phyloP scores from a whole-genome alignment of 2,888 invertebrate genomes.

The Sphaerophoria rueppellii region DNA sequence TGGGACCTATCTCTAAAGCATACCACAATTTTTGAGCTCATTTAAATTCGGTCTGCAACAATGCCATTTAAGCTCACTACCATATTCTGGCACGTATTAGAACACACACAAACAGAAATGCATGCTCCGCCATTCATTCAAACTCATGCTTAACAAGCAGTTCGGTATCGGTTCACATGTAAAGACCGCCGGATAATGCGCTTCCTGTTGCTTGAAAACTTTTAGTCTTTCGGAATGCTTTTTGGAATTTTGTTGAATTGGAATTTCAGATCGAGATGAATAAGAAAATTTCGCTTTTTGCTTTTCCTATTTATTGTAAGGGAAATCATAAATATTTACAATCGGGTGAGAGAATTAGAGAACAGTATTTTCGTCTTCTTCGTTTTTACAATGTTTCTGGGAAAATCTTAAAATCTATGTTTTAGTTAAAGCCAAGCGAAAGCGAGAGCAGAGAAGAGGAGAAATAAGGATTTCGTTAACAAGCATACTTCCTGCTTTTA shows the following conservation, averaged over 20 bases:
- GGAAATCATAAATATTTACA: neutral
- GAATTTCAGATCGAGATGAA: neutral
- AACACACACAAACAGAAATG: neutral
- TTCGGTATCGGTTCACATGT: neutral
- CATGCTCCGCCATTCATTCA: neutral
- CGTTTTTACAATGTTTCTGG: neutral
- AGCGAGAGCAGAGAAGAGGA: neutral
- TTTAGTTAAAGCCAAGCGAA: neutral
- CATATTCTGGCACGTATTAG: neutral
- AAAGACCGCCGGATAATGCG: neutral
- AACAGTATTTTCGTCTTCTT: no score
- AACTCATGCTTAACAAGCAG: neutral
- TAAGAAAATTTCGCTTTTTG: neutral
- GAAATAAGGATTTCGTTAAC: neutral
- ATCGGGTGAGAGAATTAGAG: neutral
- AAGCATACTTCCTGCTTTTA: neutral
- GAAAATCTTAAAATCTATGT: neutral
- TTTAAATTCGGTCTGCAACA: conserved; percentile 6
- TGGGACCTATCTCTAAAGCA: neutral
- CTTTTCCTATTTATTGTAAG: neutral
- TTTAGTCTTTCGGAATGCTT: neutral
- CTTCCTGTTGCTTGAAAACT: neutral
- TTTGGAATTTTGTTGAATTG: neutral
- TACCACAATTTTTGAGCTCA: neutral
- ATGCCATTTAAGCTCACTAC: conserved; percentile 2